Evolutionary conservation across 1,140 invertebrate genomes (phyloP).

Genomic region (Diorhabda elongata): DNA sequence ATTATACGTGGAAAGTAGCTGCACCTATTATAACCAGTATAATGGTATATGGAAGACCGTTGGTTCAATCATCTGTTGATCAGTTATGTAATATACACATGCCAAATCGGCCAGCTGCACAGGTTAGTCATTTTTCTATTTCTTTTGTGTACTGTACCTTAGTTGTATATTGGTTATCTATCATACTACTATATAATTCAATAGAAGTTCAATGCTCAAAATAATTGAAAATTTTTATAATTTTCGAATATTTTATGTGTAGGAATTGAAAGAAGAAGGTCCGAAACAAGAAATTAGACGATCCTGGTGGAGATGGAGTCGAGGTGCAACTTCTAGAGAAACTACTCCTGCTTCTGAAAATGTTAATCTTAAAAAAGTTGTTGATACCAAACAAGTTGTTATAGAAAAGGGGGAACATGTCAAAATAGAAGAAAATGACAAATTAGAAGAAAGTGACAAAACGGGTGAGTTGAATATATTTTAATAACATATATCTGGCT

Average conservation of each 20-base stretch:
- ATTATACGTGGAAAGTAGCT: conserved; percentile 84
- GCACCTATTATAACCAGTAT: conserved; percentile 82
- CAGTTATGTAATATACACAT: conserved; percentile 50
- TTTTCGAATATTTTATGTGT: neutral
- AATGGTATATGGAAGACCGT: conserved; percentile 75
- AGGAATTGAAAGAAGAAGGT: conserved; percentile 28
- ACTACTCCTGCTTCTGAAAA: conserved; percentile 41
- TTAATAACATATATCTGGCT: neutral
- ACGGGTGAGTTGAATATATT: conserved; percentile 9
- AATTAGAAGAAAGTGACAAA: neutral
- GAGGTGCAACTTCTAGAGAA: conserved; percentile 50
- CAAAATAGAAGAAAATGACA: neutral
- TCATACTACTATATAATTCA: too few relatives aligned
- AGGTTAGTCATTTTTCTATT: neutral
- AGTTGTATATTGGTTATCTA: too few relatives aligned
- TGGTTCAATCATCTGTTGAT: conserved; percentile 57
- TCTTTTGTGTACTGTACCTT: too few relatives aligned
- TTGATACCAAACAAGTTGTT: conserved; percentile 23
- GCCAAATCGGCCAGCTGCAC: conserved; percentile 40
- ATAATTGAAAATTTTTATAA: too few relatives aligned
- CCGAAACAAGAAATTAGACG: conserved; percentile 46
- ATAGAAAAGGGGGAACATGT: neutral
- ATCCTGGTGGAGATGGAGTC: conserved; percentile 73
- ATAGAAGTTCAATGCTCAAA: too few relatives aligned
- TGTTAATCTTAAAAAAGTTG: conserved; percentile 39